Base-by-base conservation (phyloP, 2,797 vertebrate genomes). In the Acanthurus tractus region DNA sequence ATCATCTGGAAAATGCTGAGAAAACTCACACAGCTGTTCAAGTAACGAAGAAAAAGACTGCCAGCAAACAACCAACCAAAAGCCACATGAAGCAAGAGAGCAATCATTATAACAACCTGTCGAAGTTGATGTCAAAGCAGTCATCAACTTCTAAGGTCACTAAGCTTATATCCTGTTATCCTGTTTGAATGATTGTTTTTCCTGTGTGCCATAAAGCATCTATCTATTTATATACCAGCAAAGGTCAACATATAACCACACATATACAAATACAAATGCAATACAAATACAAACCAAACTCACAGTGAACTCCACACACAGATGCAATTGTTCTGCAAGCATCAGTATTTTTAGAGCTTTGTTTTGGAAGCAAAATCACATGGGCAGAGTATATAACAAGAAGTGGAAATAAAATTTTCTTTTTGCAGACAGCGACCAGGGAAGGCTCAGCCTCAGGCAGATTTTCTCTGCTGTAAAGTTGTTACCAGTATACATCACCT, bases 81-180 rank as follows among this genome's bases (percentile, higher is more conserved):
- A 95, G 88, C 70, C 93, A 93, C 58, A 92, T 86, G 87, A 96
- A 96, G 11, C 78, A 49, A 20, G 94, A 94, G 46, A 93, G 88
- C 11, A 95, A 93, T 38, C 84, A 34, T 70, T 66, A 38, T 8
- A 93, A 93, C 54, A 89, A 40, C 72, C 70, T 48, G 52, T 89
- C 88, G 34, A 86, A 89, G 46, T 42, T 40, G 1, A 11, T 55
- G 11, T 65, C 70, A 2, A 76, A 89, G 14, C 84, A 76, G 74
- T 36, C 53, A 55, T 50, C 67, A 22, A 52, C 58, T 68, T 62
- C 78, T 54, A 93, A 89, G 88, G 89, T 88, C 23, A 52, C 11
- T 59, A 46, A 49, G 13, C 25, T 48, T 20, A 56, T 70, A 18
- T 63, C 17, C 25, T 55, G 36, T 57, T 45, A 56, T 64, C 14